phyloP scores from a whole-genome alignment of 2,797 vertebrate species.

The Synaphobranchus kaupii region DNA sequence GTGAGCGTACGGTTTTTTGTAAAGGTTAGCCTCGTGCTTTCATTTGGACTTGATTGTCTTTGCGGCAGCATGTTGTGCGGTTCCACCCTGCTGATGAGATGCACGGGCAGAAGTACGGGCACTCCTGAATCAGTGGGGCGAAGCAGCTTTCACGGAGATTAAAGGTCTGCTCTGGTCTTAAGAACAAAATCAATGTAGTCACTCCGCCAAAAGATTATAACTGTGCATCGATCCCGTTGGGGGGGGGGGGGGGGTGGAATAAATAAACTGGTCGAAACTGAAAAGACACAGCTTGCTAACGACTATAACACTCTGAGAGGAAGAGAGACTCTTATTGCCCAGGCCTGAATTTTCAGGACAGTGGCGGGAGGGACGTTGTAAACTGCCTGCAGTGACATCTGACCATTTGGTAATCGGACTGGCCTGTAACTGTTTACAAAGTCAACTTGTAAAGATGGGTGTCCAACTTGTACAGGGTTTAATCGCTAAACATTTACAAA shows the following conservation, averaged over 20 bases:
- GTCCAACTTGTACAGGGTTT: no score
- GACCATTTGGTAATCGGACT: neutral
- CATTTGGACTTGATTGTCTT: neutral
- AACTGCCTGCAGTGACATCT: neutral
- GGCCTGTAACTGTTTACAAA: neutral
- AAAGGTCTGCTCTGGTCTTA: slow-evolving; percentile 23
- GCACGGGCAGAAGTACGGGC: neutral
- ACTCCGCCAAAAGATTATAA: slow-evolving; percentile 25
- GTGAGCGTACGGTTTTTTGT: neutral
- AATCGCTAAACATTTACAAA: no score
- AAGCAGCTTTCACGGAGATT: slow-evolving; percentile 1
- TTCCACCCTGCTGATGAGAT: neutral
- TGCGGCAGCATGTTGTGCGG: neutral
- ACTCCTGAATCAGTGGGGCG: slow-evolving; percentile 1
- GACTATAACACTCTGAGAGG: slow-evolving; percentile 8
- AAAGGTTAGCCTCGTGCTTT: neutral
- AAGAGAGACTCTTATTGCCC: neutral
- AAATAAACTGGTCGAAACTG: slow-evolving; percentile 24
- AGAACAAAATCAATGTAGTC: slow-evolving; percentile 35
- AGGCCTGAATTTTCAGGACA: neutral
- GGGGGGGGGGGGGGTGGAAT: neutral
- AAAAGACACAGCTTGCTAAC: slow-evolving; percentile 18
- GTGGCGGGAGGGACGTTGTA: neutral
- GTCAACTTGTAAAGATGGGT: neutral
- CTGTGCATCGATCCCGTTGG: slow-evolving; percentile 28